Evolutionary conservation across 2,797 vertebrate genomes (phyloP), one percentile per base, ranked within the genome.

Genomic region (Schizopygopsis malacanthus): DNA sequence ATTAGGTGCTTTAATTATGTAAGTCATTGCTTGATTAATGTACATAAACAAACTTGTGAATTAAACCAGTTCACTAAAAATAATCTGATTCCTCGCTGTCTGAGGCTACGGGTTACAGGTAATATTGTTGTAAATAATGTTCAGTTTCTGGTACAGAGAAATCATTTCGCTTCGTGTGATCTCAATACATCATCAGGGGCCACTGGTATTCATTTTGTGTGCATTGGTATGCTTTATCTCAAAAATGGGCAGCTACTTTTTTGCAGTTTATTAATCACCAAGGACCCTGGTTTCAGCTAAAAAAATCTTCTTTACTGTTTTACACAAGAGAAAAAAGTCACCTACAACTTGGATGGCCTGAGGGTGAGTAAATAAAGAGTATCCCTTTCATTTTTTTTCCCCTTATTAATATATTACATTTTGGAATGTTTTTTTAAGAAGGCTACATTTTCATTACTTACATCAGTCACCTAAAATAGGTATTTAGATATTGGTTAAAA

Each of bases 121-220:
- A 59, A 59, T 59, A 59, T n/a, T 59, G 56, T 59, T n/a, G 56
- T 59, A n/a, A 59, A n/a, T 59, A 59, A 59, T n/a, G 22, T 61
- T 25, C n/a, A 61, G 11, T 61, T 61, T 61, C 59, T 25, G 5
- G n/a, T n/a, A 25, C 59, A 61, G 4, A 61, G n/a, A 5, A 61
- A 61, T 61, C 1, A 1, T 61, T 25, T 61, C 11, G 4, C 59
- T 61, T 61, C 59, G 25, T 61, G 13, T 25, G 59, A 61, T n/a
- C n/a, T 61, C 1, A 56, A 56, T 56, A 22, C 54, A 12, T 25
- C n/a, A 61, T 61, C n/a, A 13, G 4, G 22, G 59, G n/a, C n/a
- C 11, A 61, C n/a, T 61, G 59, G 11, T 25, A 13, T 61, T 61
- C 22, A 61, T 5, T 25, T 61, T 6, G n/a, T 6, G 59, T 61